Base-by-base conservation (phyloP, 92 coral and sea anemone genomes). In the Porites divaricata region DNA sequence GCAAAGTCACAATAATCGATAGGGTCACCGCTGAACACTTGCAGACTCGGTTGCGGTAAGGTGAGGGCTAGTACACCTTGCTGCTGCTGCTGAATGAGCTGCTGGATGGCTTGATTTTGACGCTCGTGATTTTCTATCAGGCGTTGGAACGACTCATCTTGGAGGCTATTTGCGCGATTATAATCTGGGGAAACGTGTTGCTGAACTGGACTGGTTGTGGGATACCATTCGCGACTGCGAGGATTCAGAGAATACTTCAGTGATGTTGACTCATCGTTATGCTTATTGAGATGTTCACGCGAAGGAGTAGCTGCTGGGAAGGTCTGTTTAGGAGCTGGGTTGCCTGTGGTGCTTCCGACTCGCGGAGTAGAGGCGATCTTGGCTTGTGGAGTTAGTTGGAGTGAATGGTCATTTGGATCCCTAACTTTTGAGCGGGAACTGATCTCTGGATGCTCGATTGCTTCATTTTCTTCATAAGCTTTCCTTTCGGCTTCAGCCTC, bases 401-500 rank as follows among this genome's bases (percentile, higher is more conserved):
- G n/a, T n/a, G n/a, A n/a, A n/a, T n/a, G n/a, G n/a, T n/a, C n/a
- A n/a, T n/a, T n/a, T n/a, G 72, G 14, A 16, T 41, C 12, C n/a
- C 11, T 12, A 9, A 17, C 13, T 8, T 17, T 21, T 61, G 17
- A 15, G 80, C 48, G 7, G 21, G 68, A 15, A 12, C 51, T 2
- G 41, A 28, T 28, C 6, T 28, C 41, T 28, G 4, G 41, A 28
- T 28, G 41, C 41, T 28, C 41, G 41, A 28, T 28, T 28, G 77
- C 53, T 67, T 68, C 26, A 59, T 20, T 72, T 48, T 63, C 54
- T 66, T 81, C 75, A 41, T 79, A 85, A 6, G 6, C 70, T 21
- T 19, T 52, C 21, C 75, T 67, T 16, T 83, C 80, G 35, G 87
- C 87, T 24, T 89, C 89, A 59, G 83, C 84, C 20, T 66, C 85